Base-by-base conservation (phyloP, 2,888 invertebrate genomes). In the Labia minor region DNA sequence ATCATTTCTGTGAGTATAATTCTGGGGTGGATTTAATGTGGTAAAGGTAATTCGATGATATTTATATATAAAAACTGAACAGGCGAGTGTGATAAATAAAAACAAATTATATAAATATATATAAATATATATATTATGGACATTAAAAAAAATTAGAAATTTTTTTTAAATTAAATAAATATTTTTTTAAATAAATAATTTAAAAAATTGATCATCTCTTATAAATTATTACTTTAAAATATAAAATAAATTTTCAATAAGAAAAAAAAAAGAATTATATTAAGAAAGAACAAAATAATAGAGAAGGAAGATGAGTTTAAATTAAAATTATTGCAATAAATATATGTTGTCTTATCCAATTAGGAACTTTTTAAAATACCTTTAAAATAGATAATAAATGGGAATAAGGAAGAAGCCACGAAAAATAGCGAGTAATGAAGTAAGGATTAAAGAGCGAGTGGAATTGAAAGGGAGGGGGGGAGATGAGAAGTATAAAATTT, bases 401-500 rank as follows among this genome's bases (percentile, higher is more conserved):
- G 6, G 33, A 33, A 49, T 49, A 14, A 49, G 49, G 16, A 49
- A n/a, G n/a, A 49, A 49, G 49, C 49, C n/a, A n/a, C n/a, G n/a
- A n/a, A n/a, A n/a, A n/a, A n/a, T n/a, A n/a, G n/a, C n/a, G n/a
- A n/a, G n/a, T n/a, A 49, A 26, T 26, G 26, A 26, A 26, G 26
- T 26, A 26, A 26, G 8, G 8, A 8, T 26, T 26, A 26, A 26
- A 26, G 8, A 26, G 26, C 3, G 26, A 26, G 8, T 26, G n/a
- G 49, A 49, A 49, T 11, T 3, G 14, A 4, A 14, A 49, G 4
- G 16, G 49, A 49, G 14, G 49, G 49, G 49, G n/a, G 16, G 49
- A 62, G 63, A 63, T 64, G 61, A 65, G 37, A 67, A 66, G 62
- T 49, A 63, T 66, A 64, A 68, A 66, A 65, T 68, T 65, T 64